phyloP scores from a whole-genome alignment of 2,888 invertebrate species.

The Temnothorax unifasciatus region DNA sequence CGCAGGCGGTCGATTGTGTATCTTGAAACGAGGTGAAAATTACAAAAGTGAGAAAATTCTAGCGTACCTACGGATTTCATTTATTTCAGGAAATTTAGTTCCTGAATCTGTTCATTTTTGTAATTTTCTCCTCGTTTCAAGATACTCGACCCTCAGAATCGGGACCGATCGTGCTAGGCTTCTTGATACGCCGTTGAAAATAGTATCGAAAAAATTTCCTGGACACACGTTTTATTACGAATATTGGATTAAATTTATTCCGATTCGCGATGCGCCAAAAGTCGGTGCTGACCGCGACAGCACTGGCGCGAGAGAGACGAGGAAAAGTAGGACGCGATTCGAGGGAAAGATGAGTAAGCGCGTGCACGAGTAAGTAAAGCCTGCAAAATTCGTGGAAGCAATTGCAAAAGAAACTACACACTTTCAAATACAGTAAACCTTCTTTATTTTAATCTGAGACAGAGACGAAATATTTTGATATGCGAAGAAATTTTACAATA shows the following conservation, averaged over 20 bases:
- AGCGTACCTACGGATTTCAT: no score
- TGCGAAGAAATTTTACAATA: neutral
- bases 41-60: no score
- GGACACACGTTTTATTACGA: neutral
- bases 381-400: neutral
- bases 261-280: neutral
- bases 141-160: no score
- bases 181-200: neutral
- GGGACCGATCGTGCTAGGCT: neutral
- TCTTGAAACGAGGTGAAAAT: no score
- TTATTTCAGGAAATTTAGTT: no score
- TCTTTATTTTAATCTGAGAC: neutral
- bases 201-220: neutral
- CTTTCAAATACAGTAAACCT: neutral
- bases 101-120: no score
- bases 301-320: conserved; percentile 13
- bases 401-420: neutral
- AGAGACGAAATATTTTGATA: neutral
- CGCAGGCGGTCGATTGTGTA: neutral
- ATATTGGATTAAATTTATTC: neutral
- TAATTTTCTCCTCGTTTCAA: no score
- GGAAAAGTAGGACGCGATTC: conserved; percentile 42
- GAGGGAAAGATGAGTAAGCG: conserved; percentile 31
- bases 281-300: neutral
- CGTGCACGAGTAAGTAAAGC: neutral